Evolutionary conservation across 2,888 invertebrate genomes (phyloP).

Genomic region (Lithophane semibrunnea): DNA sequence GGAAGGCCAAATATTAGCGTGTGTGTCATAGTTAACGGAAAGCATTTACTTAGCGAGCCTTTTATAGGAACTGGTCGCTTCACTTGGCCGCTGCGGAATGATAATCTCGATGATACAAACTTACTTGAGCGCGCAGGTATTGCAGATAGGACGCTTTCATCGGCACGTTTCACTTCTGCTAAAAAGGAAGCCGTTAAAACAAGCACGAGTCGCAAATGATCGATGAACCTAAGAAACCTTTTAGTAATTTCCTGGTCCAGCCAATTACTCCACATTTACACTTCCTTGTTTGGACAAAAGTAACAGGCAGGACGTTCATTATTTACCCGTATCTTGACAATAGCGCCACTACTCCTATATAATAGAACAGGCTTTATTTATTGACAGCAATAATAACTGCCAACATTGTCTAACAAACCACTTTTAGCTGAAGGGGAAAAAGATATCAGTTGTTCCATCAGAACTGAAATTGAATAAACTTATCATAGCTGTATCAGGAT

Average conservation of each 20-base stretch:
- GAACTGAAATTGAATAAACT: conserved; percentile 47
- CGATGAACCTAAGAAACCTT: conserved; percentile 78
- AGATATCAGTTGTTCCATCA: conserved; percentile 48
- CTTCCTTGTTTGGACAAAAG: conserved; percentile 82
- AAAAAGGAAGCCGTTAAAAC: conserved; percentile 74
- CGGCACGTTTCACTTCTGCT: conserved; percentile 70
- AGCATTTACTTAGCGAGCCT: conserved; percentile 75
- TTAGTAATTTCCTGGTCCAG: conserved; percentile 78
- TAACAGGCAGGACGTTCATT: conserved; percentile 79
- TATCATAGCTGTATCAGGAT: conserved; percentile 29
- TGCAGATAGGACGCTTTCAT: conserved; percentile 68
- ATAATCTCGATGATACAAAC: conserved; percentile 66
- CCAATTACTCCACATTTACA: conserved; percentile 82
- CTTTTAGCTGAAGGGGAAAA: conserved; percentile 42
- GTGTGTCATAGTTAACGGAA: conserved; percentile 79
- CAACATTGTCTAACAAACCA: conserved; percentile 59
- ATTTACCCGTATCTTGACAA: conserved; percentile 80
- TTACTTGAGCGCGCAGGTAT: conserved; percentile 54
- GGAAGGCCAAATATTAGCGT: conserved; percentile 75
- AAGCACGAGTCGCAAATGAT: conserved; percentile 74
- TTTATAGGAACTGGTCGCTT: conserved; percentile 78
- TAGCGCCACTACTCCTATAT: conserved; percentile 69
- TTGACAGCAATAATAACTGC: conserved; percentile 68
- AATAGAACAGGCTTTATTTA: conserved; percentile 78
- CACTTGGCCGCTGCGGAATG: conserved; percentile 66